Base-by-base conservation (phyloP, 2,888 invertebrate genomes). In the Zygaena filipendulae region DNA sequence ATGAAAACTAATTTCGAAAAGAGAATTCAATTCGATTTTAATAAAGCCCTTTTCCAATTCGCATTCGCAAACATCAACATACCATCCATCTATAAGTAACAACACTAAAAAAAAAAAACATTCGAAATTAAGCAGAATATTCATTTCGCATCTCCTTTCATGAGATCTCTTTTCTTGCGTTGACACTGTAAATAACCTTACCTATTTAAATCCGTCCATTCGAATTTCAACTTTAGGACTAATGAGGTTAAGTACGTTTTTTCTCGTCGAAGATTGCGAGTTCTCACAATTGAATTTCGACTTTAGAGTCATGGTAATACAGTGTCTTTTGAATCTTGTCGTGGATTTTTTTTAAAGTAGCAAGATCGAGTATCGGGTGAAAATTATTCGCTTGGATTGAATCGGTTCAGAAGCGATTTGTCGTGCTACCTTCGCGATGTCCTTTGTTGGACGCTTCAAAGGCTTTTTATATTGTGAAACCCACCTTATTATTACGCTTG, bases 371-470 rank as follows among this genome's bases (percentile, higher is more conserved):
- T 61, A 61, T 62, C 54, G 56, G 62, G 67, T 64, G 69, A 62
- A 63, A 68, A 70, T 69, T 61, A 62, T 68, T 46, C 51, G 47
- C 45, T 44, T 16, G 4, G 5, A 16, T 16, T 16, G 42, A 47
- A 46, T 57, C 67, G 57, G 53, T 59, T 69, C 67, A 68, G 67
- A 68, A 62, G 49, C 55, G 67, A 67, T 71, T 70, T 62, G 52
- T 56, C 57, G 56, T 43, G 44, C 36, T 43, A n/a, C n/a, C n/a
- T n/a, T 48, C 46, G 42, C 45, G 42, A 40, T 50, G 55, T 54
- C 61, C 56, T 61, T 75, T 74, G 71, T 74, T 59, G 53, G 42
- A 59, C n/a, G n/a, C 59, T 56, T 72, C 69, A 70, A 75, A 74
- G 60, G 51, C 49, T 52, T 61, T 59, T 62, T 59, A 52, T 49